phyloP scores from a whole-genome alignment of 2,797 vertebrate species.

The Scolopax rusticola region DNA sequence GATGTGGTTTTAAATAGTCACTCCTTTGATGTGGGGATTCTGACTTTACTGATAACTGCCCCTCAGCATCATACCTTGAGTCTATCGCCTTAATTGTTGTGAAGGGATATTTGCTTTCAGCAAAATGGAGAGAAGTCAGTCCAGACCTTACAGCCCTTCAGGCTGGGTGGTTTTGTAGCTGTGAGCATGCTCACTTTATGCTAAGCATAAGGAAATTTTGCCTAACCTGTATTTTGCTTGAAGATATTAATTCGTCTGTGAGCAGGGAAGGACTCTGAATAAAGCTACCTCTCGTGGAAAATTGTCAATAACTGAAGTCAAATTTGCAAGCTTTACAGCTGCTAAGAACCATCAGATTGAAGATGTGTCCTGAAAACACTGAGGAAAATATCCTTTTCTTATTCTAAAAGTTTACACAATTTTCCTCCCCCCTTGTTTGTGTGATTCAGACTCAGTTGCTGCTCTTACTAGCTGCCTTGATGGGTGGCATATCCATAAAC shows the following conservation, averaged over 20 bases:
- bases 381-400: not conserved
- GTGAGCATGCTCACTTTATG: not conserved
- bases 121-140: not conserved
- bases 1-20: not conserved
- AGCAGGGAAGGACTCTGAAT: not conserved
- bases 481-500: slow-evolving; percentile 40
- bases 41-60: not conserved
- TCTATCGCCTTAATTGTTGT: not conserved
- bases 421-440: not conserved
- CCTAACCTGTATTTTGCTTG: not conserved
- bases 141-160: not conserved
- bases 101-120: not conserved
- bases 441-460: slow-evolving; percentile 35
- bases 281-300: not conserved
- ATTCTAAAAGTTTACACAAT: slow-evolving; percentile 12
- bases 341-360: not conserved
- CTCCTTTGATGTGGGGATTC: not conserved
- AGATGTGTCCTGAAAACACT: not conserved
- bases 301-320: not conserved
- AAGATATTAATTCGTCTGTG: not conserved
- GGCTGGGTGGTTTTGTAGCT: not conserved
- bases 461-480: slow-evolving; percentile 22
- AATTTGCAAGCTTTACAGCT: not conserved
- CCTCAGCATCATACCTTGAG: not conserved
- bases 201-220: not conserved